phyloP scores from a whole-genome alignment of 1,140 invertebrate species.

The Eumaeus atala region DNA sequence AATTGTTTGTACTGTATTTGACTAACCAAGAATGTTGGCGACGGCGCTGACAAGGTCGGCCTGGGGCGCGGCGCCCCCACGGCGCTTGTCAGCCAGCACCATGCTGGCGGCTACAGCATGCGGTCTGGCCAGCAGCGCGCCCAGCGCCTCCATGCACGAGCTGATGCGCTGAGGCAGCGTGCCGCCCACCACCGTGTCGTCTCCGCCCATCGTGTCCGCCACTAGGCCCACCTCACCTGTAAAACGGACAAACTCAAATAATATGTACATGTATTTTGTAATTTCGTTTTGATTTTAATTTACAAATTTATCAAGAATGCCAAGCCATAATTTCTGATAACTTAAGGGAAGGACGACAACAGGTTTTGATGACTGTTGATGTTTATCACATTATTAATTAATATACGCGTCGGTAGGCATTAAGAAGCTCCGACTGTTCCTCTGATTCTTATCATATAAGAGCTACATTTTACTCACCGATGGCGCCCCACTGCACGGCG shows the following conservation, averaged over 20 bases:
- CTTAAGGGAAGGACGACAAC: no score
- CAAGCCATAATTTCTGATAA: no score
- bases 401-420: no score
- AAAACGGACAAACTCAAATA: not conserved
- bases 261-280: not conserved
- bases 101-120: conserved; percentile 90
- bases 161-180: conserved; percentile 93
- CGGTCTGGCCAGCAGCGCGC: conserved; percentile 90
- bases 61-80: conserved; percentile 65
- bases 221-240: conserved; percentile 91
- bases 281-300: no score
- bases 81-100: conserved; percentile 86
- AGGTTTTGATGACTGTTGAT: no score
- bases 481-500: conserved; percentile 98
- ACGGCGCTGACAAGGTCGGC: conserved; percentile 82
- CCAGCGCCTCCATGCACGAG: conserved; percentile 90
- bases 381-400: no score
- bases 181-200: conserved; percentile 93
- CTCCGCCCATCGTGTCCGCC: conserved; percentile 85
- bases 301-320: no score
- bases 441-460: no score
- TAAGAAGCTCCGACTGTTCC: no score
- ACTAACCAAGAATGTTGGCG: conserved; percentile 86
- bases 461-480: conserved; percentile 76
- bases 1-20: not conserved